Evolutionary conservation across 2,113 vertebrate genomes (phyloP).

Genomic region (Callipepla squamata): DNA sequence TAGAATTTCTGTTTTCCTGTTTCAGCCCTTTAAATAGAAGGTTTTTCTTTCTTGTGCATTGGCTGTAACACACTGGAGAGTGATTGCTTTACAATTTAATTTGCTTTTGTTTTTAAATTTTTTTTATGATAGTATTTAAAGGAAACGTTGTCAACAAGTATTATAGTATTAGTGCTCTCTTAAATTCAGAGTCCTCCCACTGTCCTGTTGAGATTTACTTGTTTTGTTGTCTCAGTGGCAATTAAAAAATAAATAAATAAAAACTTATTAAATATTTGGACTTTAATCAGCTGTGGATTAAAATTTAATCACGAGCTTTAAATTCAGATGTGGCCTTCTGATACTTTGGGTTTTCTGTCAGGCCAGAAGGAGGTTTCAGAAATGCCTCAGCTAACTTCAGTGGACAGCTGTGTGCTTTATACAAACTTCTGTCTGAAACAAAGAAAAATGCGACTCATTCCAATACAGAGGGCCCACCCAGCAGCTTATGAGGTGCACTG

Average conservation of each 20-base stretch:
- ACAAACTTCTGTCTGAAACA: background rate
- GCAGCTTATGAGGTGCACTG: accelerated
- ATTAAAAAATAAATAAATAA: background rate
- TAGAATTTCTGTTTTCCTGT: background rate
- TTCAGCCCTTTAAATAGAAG: background rate
- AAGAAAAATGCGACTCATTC: background rate
- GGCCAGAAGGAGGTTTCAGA: background rate
- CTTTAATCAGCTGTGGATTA: background rate
- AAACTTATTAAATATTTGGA: background rate
- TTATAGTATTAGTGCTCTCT: background rate
- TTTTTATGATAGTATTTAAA: constrained; percentile 35
- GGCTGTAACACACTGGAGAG: background rate
- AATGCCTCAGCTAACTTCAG: background rate
- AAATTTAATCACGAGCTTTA: background rate
- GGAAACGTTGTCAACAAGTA: constrained; percentile 28
- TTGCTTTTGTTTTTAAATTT: background rate
- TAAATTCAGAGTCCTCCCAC: background rate
- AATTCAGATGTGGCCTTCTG: background rate
- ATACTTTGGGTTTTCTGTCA: background rate
- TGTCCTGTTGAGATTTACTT: background rate
- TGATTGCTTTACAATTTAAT: constrained; percentile 39
- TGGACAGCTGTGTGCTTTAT: background rate
- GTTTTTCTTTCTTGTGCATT: background rate
- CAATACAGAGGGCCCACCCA: accelerated
- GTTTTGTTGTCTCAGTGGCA: background rate